These are phyloP conservation scores for Drosophila tani DNA, from an alignment of 1,140 invertebrate species.

Conservation along the genomic window DNA sequence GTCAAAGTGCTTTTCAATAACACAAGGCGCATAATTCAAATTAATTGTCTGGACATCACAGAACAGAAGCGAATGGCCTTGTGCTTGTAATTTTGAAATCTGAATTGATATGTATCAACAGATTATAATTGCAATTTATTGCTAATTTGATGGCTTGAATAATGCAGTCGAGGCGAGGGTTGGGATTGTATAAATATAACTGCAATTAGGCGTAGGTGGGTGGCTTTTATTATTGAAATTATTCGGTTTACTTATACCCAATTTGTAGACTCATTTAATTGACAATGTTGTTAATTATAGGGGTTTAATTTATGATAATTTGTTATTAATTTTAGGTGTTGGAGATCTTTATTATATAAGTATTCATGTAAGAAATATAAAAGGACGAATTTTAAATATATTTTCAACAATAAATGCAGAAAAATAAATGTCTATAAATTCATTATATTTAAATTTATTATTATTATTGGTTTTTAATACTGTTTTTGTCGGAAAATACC, in stretches of 20 bases:
- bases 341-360: background rate
- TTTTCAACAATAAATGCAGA: no score
- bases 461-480: no score
- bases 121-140: constrained; percentile 40
- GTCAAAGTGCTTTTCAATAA: constrained; percentile 62
- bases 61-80: constrained; percentile 42
- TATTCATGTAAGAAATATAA: no score
- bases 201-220: background rate
- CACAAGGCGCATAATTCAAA: constrained; percentile 59
- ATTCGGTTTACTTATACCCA: constrained; percentile 2
- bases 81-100: constrained; percentile 35
- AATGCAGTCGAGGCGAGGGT: background rate
- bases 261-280: constrained; percentile 7
- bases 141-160: constrained; percentile 22
- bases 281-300: background rate
- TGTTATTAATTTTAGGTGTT: background rate
- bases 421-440: background rate
- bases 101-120: constrained; percentile 18
- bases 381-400: background rate
- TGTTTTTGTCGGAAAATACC: no score
- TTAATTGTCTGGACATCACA: constrained; percentile 65
- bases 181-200: background rate
- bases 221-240: constrained; percentile 6
- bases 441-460: background rate
- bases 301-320: background rate